Evolutionary conservation across 2,888 invertebrate genomes (phyloP).

Genomic region (Hesperia comma): DNA sequence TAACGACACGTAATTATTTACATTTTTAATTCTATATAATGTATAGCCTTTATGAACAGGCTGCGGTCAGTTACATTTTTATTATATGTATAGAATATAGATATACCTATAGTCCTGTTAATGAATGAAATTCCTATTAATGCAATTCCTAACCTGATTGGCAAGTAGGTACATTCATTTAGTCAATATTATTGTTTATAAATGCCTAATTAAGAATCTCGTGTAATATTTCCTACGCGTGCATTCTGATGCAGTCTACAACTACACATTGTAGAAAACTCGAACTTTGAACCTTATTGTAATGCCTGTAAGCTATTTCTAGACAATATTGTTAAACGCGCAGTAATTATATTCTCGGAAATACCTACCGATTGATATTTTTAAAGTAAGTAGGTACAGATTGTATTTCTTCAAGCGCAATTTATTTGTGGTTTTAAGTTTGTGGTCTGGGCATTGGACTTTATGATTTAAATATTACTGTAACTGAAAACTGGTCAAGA

Average conservation of each 20-base stretch:
- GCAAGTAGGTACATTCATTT: no score
- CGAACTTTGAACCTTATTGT: conserved; percentile 1
- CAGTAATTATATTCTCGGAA: background rate
- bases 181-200: no score
- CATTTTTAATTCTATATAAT: no score
- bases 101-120: no score
- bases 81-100: no score
- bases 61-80: no score
- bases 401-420: background rate
- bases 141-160: no score
- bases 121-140: no score
- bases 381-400: background rate
- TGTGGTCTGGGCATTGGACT: background rate
- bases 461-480: no score
- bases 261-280: background rate
- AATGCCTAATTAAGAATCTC: conserved; percentile 2
- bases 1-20: no score
- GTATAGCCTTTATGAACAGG: no score
- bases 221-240: background rate
- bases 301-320: background rate
- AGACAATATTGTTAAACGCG: background rate
- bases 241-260: conserved; percentile 1
- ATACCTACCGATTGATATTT: background rate
- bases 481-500: no score
- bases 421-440: background rate